These are phyloP conservation scores for Zonitis immaculata DNA, from an alignment of 2,888 invertebrate genomes.

Conservation along the genomic window DNA sequence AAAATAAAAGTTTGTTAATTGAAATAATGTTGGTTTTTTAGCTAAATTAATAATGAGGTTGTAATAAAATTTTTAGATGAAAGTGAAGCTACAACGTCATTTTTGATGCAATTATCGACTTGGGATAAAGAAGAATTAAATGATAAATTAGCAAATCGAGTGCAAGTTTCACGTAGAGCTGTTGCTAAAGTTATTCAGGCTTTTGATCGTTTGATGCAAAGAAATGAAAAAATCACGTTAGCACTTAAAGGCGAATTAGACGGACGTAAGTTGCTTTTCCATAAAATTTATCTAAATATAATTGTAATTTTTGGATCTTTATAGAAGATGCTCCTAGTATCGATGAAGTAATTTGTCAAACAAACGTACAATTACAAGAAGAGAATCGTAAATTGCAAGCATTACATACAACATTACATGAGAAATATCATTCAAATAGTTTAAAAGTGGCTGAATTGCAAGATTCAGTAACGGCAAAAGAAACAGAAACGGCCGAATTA, in stretches of 20 bases:
- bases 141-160: constrained; percentile 90
- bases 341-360: constrained; percentile 78
- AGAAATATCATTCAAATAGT: constrained; percentile 88
- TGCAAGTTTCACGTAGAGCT: constrained; percentile 93
- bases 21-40: constrained; percentile 4
- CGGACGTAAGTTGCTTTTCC: constrained; percentile 52
- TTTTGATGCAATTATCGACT: constrained; percentile 90
- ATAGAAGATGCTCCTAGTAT: constrained; percentile 65
- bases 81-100: constrained; percentile 93
- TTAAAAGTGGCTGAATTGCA: constrained; percentile 83
- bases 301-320: constrained; percentile 11
- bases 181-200: constrained; percentile 96
- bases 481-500: constrained; percentile 91
- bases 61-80: constrained; percentile 86
- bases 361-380: constrained; percentile 80
- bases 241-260: constrained; percentile 79
- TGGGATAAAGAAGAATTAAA: constrained; percentile 98
- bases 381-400: constrained; percentile 92
- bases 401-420: constrained; percentile 84
- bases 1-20: constrained; percentile 78
- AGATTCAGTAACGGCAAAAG: constrained; percentile 83
- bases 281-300: too few relatives aligned
- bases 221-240: constrained; percentile 90
- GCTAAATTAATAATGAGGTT: too few relatives aligned
- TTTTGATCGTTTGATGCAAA: constrained; percentile 91